Percentiles rank a stretch among this genome's conserved stretches.
Conservation (phyloP, 2,888 invertebrate genomes). For the Galerucella calmariensis region DNA sequence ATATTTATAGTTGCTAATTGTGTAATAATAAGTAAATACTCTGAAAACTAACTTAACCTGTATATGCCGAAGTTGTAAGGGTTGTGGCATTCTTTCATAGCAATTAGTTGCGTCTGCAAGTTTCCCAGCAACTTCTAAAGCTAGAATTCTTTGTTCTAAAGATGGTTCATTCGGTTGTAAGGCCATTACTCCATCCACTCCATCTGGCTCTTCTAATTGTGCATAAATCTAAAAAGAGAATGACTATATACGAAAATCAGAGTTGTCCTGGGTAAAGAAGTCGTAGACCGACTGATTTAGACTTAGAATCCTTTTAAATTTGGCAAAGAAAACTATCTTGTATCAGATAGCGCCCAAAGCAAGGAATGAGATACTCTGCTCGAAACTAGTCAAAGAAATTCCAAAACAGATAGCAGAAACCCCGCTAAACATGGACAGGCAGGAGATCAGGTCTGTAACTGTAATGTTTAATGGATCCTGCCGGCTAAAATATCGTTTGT, state of each 20-base stretch:
- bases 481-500: no score
- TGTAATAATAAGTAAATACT: neutral
- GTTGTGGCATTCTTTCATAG: slow-evolving; percentile 82
- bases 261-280: no score
- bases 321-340: no score
- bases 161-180: slow-evolving; percentile 81
- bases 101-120: slow-evolving; percentile 87
- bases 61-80: slow-evolving; percentile 63
- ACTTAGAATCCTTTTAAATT: no score
- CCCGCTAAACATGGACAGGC: no score
- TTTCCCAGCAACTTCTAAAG: slow-evolving; percentile 86
- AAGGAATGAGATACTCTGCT: no score
- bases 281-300: no score
- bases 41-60: slow-evolving; percentile 51
- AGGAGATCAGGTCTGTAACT: no score
- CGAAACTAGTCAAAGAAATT: no score
- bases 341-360: no score
- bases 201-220: slow-evolving; percentile 89
- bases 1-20: neutral
- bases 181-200: slow-evolving; percentile 83
- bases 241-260: neutral
- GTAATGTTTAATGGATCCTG: no score
- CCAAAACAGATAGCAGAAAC: no score
- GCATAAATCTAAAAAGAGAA: slow-evolving; percentile 77
- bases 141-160: slow-evolving; percentile 83